phyloP scores from a whole-genome alignment of 2,113 vertebrate genomes.

The Bothrops jararaca region DNA sequence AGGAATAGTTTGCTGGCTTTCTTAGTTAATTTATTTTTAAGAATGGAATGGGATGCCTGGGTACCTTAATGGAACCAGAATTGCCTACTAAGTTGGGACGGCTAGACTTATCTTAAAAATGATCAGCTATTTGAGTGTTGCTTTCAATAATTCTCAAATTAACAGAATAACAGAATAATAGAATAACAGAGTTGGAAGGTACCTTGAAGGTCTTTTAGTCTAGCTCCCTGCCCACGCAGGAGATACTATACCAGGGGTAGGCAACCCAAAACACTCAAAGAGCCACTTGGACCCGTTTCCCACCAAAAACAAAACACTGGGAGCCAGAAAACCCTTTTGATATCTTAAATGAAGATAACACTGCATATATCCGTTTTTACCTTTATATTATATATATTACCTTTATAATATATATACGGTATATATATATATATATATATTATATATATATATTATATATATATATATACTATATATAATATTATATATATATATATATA shows the following conservation, averaged over 20 bases:
- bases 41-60: background rate
- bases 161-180: background rate
- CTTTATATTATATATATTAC: too few relatives aligned
- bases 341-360: too few relatives aligned
- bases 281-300: too few relatives aligned
- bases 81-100: background rate
- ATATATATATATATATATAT: too few relatives aligned
- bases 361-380: too few relatives aligned
- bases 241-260: background rate
- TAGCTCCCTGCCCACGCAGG: background rate
- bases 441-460: too few relatives aligned
- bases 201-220: background rate
- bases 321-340: too few relatives aligned
- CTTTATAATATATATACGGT: too few relatives aligned
- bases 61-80: background rate
- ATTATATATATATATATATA: too few relatives aligned
- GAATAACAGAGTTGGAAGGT: background rate
- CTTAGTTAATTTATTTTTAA: background rate
- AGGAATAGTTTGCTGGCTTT: background rate
- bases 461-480: too few relatives aligned
- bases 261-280: too few relatives aligned
- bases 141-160: background rate
- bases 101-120: background rate
- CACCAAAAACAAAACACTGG: too few relatives aligned
- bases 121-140: background rate